These are phyloP conservation scores for Iguana delicatissima DNA, from an alignment of 2,797 vertebrate species.

Conservation along the genomic window DNA sequence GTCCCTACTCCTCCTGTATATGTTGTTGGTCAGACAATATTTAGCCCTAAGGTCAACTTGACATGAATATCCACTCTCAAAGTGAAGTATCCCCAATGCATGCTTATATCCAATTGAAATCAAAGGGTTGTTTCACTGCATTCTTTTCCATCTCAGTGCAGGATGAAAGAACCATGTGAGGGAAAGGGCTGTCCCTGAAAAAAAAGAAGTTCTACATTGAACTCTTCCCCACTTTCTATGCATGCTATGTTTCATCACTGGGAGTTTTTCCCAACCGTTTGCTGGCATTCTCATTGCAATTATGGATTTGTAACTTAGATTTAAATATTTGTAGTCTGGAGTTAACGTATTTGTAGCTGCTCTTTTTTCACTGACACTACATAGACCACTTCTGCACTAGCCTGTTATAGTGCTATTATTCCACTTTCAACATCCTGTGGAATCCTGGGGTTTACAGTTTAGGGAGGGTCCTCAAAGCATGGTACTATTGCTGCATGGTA, in stretches of 20 bases:
- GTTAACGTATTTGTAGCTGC: not conserved
- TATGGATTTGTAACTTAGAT: no score
- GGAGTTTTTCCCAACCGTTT: not conserved
- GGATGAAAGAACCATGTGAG: not conserved
- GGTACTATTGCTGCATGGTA: no score
- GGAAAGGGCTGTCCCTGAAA: no score
- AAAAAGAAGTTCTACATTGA: not conserved
- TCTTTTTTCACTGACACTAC: no score
- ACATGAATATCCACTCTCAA: conserved; percentile 26
- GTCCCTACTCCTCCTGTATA: not conserved
- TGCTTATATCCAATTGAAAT: not conserved
- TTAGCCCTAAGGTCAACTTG: conserved; percentile 24
- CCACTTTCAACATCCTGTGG: no score
- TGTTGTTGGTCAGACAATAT: not conserved
- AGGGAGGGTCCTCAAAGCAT: no score
- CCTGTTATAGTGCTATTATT: no score
- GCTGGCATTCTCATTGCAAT: no score
- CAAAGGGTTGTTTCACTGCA: no score
- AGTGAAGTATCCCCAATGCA: not conserved
- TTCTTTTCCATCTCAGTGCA: not conserved
- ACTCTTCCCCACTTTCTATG: not conserved
- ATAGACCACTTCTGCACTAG: no score
- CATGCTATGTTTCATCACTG: not conserved
- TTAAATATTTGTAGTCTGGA: no score
- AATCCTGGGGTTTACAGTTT: no score